These are phyloP conservation scores for Capitella teleta DNA, from an alignment of 1,140 invertebrate genomes.

Conservation along the genomic window DNA sequence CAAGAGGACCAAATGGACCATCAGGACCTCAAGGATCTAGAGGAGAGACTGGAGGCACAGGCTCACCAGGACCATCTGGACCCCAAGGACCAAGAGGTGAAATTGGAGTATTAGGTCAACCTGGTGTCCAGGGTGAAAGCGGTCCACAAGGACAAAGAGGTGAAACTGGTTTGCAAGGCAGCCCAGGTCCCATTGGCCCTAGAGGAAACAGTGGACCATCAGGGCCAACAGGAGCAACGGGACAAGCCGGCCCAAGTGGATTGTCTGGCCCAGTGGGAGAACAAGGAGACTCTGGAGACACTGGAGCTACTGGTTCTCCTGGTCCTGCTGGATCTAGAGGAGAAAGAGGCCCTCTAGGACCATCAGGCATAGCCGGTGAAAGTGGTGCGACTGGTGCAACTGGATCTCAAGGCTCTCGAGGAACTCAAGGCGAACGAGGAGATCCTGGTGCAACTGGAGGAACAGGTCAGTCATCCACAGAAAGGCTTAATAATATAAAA, in stretches of 20 bases:
- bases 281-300: conserved; percentile 2
- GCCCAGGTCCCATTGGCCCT: background rate
- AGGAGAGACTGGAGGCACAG: background rate
- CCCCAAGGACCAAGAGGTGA: background rate
- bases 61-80: conserved; percentile 1
- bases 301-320: conserved; percentile 1
- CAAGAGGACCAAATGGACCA: no score
- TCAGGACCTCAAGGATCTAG: background rate
- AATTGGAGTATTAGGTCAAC: conserved; percentile 1
- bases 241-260: conserved; percentile 1
- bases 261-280: background rate
- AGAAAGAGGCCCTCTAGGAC: background rate
- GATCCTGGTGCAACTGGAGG: no score
- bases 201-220: background rate
- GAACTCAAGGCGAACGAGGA: no score
- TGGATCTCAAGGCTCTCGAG: no score
- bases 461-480: no score
- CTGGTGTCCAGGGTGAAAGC: conserved; percentile 2
- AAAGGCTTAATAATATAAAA: no score
- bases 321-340: conserved; percentile 3
- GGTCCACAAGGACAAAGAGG: conserved; percentile 6
- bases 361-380: no score
- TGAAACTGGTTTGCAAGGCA: conserved; percentile 3
- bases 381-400: no score
- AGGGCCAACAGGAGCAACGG: background rate